Conservation (phyloP, 2,113 vertebrate genomes). For the Tyrannus savana region DNA sequence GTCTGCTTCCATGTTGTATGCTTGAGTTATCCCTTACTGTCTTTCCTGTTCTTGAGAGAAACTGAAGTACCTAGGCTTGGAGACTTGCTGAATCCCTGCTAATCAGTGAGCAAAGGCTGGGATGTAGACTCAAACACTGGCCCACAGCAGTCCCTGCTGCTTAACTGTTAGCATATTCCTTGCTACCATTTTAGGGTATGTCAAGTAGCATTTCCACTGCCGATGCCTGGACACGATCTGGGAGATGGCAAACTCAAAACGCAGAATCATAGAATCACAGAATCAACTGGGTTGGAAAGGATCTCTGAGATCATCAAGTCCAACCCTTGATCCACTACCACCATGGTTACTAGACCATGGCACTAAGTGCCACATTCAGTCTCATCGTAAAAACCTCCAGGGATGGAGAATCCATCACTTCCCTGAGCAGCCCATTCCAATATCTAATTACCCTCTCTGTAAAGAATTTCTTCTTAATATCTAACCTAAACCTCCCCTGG, state of each 20-base stretch:
- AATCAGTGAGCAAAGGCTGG: background rate
- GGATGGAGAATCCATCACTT: no score
- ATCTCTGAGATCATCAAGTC: no score
- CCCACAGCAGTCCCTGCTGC: background rate
- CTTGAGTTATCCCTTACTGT: background rate
- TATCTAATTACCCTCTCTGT: no score
- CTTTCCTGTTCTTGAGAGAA: background rate
- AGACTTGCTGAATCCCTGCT: background rate
- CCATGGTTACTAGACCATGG: no score
- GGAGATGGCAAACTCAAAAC: background rate
- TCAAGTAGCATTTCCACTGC: background rate
- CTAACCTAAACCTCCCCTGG: no score
- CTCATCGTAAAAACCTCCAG: no score
- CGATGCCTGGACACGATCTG: background rate
- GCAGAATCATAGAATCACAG: no score
- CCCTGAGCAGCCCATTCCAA: no score
- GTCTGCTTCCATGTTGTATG: background rate
- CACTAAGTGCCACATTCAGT: no score
- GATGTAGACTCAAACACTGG: background rate
- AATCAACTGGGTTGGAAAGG: no score
- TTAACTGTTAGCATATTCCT: background rate
- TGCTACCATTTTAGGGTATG: accelerated
- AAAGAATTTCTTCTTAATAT: no score
- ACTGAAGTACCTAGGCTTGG: background rate
- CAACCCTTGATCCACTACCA: no score